phyloP scores from a whole-genome alignment of 2,797 vertebrate genomes.

The Antennarius maculatus region DNA sequence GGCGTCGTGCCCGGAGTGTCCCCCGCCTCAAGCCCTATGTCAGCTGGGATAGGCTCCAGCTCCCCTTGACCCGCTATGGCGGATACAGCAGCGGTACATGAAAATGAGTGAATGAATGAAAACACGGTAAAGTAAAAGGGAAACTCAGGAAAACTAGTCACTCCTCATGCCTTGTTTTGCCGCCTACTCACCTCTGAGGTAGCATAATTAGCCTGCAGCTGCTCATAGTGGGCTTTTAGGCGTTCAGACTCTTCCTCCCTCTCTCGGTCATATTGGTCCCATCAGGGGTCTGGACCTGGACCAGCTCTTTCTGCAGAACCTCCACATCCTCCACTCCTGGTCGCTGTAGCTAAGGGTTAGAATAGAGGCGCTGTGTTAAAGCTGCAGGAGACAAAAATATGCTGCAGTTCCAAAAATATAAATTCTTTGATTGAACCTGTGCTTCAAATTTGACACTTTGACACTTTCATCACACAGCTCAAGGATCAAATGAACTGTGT shows the following conservation, averaged over 20 bases:
- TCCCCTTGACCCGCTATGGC: too few relatives aligned
- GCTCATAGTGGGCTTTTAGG: conserved; percentile 88
- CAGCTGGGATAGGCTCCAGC: too few relatives aligned
- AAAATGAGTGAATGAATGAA: too few relatives aligned
- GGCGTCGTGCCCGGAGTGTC: too few relatives aligned
- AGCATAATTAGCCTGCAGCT: conserved; percentile 87
- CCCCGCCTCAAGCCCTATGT: too few relatives aligned
- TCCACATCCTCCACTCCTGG: conserved; percentile 97
- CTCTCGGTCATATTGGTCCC: conserved; percentile 94
- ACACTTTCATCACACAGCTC: conserved; percentile 16
- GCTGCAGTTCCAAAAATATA: not conserved
- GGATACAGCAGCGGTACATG: too few relatives aligned
- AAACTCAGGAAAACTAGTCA: too few relatives aligned
- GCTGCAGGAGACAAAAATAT: not conserved
- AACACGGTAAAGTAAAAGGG: not conserved
- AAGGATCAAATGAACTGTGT: conserved; percentile 8
- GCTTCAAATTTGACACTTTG: conserved; percentile 1
- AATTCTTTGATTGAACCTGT: not conserved
- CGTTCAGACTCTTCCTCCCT: conserved; percentile 91
- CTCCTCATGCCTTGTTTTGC: not conserved
- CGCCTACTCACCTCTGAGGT: conserved; percentile 88
- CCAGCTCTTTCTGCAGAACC: conserved; percentile 94
- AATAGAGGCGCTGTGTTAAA: conserved; percentile 25
- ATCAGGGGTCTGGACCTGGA: conserved; percentile 96
- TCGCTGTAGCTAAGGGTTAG: conserved; percentile 88